Percentiles rank a stretch among this genome's conserved stretches.
phyloP scores from a whole-genome alignment of 23 tunicate genomes.

The Halocynthia aurantium region DNA sequence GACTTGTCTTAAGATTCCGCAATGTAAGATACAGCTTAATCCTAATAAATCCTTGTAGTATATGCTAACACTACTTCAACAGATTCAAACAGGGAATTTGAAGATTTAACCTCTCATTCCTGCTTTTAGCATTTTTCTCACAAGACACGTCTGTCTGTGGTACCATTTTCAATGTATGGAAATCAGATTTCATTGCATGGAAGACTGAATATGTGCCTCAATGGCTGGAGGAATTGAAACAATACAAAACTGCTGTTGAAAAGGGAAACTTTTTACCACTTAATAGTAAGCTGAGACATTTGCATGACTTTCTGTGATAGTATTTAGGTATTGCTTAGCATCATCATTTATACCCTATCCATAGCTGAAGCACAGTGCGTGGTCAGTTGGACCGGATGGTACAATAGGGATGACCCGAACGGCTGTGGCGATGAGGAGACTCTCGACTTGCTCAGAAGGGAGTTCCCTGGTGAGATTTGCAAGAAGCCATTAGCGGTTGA shows the following conservation, averaged over 20 bases:
- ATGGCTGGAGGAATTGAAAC: slow-evolving; percentile 14
- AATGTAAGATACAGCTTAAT: background rate
- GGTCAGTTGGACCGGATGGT: slow-evolving; percentile 49
- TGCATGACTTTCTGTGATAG: background rate
- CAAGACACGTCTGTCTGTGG: slow-evolving; percentile 1
- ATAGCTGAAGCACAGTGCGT: slow-evolving; percentile 27
- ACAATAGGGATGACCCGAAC: slow-evolving; percentile 55
- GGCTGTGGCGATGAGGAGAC: slow-evolving; percentile 65
- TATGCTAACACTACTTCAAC: no score
- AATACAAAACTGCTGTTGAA: slow-evolving; percentile 4
- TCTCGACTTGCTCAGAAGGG: slow-evolving; percentile 14
- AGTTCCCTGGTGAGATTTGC: slow-evolving; percentile 41
- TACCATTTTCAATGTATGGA: slow-evolving; percentile 10
- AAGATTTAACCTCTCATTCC: no score
- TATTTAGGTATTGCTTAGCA: background rate
- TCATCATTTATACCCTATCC: background rate
- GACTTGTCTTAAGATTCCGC: slow-evolving; percentile 9
- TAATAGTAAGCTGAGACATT: background rate
- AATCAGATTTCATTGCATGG: slow-evolving; percentile 1
- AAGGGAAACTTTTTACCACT: slow-evolving; percentile 7
- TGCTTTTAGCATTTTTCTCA: slow-evolving; percentile 4
- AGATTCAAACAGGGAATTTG: no score
- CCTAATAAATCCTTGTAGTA: background rate
- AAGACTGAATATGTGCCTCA: background rate
- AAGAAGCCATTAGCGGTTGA: slow-evolving; percentile 55